phyloP scores from a whole-genome alignment of 2,888 invertebrate genomes.

The Campaea margaritaria region DNA sequence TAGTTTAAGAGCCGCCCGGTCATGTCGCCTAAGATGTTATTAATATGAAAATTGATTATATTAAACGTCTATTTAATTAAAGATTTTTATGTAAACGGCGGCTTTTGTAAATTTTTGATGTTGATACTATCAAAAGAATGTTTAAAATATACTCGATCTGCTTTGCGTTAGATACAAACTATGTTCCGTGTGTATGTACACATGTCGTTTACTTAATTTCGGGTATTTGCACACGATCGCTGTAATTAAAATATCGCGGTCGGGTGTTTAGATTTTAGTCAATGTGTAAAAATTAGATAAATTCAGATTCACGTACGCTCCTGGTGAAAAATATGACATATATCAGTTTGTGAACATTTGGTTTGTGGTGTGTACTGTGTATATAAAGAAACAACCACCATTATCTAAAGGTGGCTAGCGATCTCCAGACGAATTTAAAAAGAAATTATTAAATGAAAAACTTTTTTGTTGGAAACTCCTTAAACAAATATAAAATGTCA shows the following conservation, averaged over 20 bases:
- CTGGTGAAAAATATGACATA: background rate
- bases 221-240: background rate
- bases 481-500: background rate
- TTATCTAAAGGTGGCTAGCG: too few relatives aligned
- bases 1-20: conserved; percentile 1
- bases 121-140: background rate
- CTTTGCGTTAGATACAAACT: background rate
- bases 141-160: background rate
- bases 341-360: too few relatives aligned
- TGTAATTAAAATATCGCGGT: background rate
- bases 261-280: background rate
- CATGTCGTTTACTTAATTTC: conserved; percentile 4
- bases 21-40: conserved; percentile 3
- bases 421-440: too few relatives aligned
- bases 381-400: too few relatives aligned
- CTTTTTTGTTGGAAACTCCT: too few relatives aligned
- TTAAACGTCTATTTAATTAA: too few relatives aligned
- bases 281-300: conserved; percentile 2
- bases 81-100: background rate
- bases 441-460: too few relatives aligned
- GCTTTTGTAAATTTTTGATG: background rate
- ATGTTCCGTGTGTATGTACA: conserved; percentile 4
- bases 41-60: background rate
- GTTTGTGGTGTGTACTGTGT: too few relatives aligned
- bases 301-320: background rate